Conservation (phyloP, 2,113 vertebrate species). For the Rhabdomys dilectus region DNA sequence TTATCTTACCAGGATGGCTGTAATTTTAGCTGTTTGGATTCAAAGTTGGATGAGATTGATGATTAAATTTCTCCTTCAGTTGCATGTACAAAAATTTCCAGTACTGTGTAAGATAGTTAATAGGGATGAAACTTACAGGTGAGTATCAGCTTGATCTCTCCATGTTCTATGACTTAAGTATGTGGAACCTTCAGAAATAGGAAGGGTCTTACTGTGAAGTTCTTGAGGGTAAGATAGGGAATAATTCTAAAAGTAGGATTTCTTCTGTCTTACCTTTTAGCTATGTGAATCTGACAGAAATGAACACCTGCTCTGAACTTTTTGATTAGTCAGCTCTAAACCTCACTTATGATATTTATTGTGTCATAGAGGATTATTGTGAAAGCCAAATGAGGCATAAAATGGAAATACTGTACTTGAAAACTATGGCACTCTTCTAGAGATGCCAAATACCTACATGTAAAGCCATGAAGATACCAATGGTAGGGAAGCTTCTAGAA, state of each 20-base stretch:
- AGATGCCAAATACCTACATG: neutral
- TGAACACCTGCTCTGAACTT: neutral
- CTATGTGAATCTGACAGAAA: neutral
- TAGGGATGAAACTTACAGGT: neutral
- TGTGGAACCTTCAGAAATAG: neutral
- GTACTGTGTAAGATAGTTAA: neutral
- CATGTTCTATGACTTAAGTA: neutral
- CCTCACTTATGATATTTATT: neutral
- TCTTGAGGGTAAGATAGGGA: neutral
- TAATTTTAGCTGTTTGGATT: neutral
- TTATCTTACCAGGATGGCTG: neutral
- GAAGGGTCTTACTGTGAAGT: neutral
- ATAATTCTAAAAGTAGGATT: neutral
- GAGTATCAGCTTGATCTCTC: neutral
- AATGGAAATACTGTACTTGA: neutral
- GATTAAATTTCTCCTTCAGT: neutral
- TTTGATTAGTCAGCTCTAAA: neutral
- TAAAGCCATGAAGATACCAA: neutral
- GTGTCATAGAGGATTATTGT: neutral
- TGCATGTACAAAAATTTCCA: neutral
- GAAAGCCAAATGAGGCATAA: neutral
- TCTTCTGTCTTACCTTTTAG: neutral
- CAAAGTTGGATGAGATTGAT: neutral
- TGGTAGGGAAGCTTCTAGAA: neutral
- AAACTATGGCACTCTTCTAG: neutral